These are phyloP conservation scores for Cheiracanthium punctorium DNA, from an alignment of 2,888 invertebrate genomes.

Conservation along the genomic window DNA sequence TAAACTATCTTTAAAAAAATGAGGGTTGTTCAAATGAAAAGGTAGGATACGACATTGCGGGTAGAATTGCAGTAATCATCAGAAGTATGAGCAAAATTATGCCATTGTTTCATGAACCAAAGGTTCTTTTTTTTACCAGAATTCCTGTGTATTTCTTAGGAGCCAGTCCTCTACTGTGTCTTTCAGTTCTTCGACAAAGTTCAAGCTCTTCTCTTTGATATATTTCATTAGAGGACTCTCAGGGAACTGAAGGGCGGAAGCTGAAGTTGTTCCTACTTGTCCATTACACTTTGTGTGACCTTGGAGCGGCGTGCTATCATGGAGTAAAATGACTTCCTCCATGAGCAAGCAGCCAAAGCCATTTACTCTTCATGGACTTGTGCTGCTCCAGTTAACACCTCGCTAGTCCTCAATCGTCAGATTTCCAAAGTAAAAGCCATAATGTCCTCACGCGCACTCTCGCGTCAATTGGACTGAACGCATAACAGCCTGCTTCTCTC, in stretches of 20 bases:
- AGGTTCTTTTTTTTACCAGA: too few relatives aligned
- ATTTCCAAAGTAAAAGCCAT: neutral
- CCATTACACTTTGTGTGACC: neutral
- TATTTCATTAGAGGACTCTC: neutral
- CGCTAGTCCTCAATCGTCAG: neutral
- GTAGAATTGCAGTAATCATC: neutral
- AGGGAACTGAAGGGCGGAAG: neutral
- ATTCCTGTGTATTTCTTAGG: neutral
- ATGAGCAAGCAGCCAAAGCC: neutral
- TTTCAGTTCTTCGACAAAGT: neutral
- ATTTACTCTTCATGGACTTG: neutral
- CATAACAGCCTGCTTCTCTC: neutral
- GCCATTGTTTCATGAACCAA: neutral
- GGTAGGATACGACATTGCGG: neutral
- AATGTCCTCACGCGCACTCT: neutral
- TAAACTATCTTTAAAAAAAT: too few relatives aligned
- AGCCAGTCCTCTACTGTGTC: neutral
- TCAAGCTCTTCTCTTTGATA: neutral
- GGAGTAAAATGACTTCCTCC: neutral
- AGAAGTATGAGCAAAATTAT: neutral
- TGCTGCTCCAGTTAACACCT: neutral
- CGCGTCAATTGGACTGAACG: neutral
- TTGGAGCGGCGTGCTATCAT: neutral
- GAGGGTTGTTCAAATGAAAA: neutral
- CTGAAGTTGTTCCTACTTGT: neutral